Evolutionary conservation across 2,888 invertebrate genomes (phyloP), one percentile per base, ranked within the genome.

Genomic region (Erpobdella octoculata): DNA sequence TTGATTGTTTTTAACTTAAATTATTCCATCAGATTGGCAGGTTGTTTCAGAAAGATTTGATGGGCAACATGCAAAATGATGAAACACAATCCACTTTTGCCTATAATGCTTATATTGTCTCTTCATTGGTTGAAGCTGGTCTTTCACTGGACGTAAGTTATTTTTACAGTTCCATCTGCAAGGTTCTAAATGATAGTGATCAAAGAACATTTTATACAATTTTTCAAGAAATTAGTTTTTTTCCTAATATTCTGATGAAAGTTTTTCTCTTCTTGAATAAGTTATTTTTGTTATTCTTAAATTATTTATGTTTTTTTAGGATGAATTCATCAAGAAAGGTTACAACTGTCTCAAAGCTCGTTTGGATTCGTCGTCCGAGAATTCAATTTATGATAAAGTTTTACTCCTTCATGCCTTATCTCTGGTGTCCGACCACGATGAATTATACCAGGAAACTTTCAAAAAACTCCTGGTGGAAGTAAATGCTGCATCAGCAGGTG

Each of bases 41-140:
- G 8, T 75, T 77, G 33, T n/a, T 77, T 1, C 75, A 76, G 72
- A 76, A 75, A 31, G 74, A 78, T 71, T 77, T 82, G 78, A 80
- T 80, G 74, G 81, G 81, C 35, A 81, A 81, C 0, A 73, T 80
- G 53, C 75, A 76, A 1, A 67, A 74, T 6, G 75, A 75, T 8
- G 73, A 74, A 35, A 73, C 74, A 33, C 77, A 73, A 15, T 67
- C 72, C 4, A 75, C 79, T 2, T 4, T n/a, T 21, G 75, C 79
- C 0, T 73, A 81, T 36, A 81, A 81, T n/a, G 80, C 81, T 21
- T 82, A 78, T 74, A 77, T 79, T 0, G 73, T 81, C 6, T 78
- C 79, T n/a, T 77, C 82, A 1, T 71, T 82, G 72, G 62, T 81
- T 65, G 79, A 79, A 65, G 78, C 80, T 41, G 78, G 78, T 46